Evolutionary conservation across 2,797 vertebrate genomes (phyloP), one percentile per base, ranked within the genome.

Genomic region (Anguilla obscura): DNA sequence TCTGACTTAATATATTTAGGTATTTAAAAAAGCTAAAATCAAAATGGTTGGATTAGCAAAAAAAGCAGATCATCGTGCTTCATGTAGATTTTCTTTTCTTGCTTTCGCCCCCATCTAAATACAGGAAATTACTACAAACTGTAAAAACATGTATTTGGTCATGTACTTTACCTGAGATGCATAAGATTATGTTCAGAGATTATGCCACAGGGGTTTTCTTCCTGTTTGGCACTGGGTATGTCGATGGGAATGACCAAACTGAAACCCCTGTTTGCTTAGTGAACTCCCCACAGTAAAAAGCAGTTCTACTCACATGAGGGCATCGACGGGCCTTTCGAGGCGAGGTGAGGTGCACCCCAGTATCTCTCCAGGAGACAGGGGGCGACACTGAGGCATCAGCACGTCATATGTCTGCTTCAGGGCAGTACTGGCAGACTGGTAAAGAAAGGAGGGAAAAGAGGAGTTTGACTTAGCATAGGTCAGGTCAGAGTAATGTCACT

Each of bases 281-380:
- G 8, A 69, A 87, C 45, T 87, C 82, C 85, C 88, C 91, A 0
- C 90, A 87, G 88, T 16, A 10, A 86, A 69, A 85, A 66, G 48
- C 56, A 76, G 58, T 74, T 18, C 40, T 88, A 90, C 98, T 99
- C 93, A 99, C 99, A 99, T 95, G 21, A 99, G 91, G 85, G 97
- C 98, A 0, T 97, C 95, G 0, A 97, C 96, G 4, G 96, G 92
- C 86, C 94, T 94, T 1, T 97, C 90, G 40, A 99, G 94, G 60
- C 91, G 94, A 21, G 99, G 98, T 0, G 98, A 97, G 0, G 98
- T 99, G 85, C 99, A 99, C 90, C 99, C 99, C 90, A 99, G 91
- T 90, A 99, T 97, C 94, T 99, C 99, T 24, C 99, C 99, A 0
- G 99, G 99, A 24, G 99, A 99, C 90, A 99, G 95, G 0, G 98